These are phyloP conservation scores for Harmothoe impar DNA, from an alignment of 2,888 invertebrate species.

Conservation along the genomic window DNA sequence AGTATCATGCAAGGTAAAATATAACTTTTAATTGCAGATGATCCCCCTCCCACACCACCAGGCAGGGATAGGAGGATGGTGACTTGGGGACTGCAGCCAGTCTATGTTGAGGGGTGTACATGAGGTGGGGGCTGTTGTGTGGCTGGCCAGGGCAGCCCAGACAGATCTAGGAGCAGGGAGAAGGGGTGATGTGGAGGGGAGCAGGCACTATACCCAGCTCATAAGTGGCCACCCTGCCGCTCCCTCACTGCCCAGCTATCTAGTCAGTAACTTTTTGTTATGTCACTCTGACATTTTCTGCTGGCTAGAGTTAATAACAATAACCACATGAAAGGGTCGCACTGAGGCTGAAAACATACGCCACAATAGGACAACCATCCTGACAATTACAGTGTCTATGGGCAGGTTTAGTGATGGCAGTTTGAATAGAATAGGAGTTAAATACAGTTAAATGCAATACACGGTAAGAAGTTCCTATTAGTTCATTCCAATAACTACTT, in stretches of 20 bases:
- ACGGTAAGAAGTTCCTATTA: not conserved
- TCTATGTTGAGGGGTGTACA: too few species aligned
- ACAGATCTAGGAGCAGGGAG: not conserved
- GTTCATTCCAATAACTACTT: not conserved
- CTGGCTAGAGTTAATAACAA: constrained; percentile 21
- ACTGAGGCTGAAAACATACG: constrained; percentile 3
- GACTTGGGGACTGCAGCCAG: not conserved
- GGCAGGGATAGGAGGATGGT: too few species aligned
- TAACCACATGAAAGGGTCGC: not conserved
- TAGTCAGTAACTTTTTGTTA: constrained; percentile 21
- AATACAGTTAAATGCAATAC: too few species aligned
- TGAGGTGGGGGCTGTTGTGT: not conserved
- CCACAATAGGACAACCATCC: not conserved
- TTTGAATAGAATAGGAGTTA: not conserved
- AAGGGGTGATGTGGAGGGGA: not conserved
- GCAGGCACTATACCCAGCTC: not conserved
- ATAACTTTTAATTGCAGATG: too few species aligned
- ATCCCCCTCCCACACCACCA: too few species aligned
- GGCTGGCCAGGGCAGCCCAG: too few species aligned
- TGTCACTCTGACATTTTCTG: constrained; percentile 18
- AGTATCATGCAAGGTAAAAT: too few species aligned
- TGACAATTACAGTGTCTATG: not conserved
- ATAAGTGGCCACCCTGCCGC: not conserved
- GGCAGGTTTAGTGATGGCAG: not conserved
- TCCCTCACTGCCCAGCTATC: not conserved